phyloP scores from a whole-genome alignment of 2,888 invertebrate genomes.

The Drosophila greeni region DNA sequence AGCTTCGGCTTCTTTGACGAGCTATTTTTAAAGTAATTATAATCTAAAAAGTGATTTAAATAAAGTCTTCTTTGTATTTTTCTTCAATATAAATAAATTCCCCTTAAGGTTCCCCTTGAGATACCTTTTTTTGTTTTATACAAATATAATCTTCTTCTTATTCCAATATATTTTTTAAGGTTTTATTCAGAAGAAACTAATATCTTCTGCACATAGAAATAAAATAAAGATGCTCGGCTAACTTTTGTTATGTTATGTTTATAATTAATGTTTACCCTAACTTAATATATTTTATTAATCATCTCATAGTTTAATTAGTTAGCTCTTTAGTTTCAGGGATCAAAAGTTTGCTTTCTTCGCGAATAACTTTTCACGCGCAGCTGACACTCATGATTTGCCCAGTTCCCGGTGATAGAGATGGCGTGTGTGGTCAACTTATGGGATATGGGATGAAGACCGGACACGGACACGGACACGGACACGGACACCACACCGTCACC shows the following conservation, averaged over 20 bases:
- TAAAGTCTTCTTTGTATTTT: too few relatives aligned
- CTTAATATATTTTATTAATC: not conserved
- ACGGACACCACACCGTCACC: conserved; percentile 10
- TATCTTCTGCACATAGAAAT: not conserved
- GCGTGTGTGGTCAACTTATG: conserved; percentile 22
- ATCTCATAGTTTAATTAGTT: not conserved
- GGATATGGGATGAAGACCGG: conserved; percentile 14
- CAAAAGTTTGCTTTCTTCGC: conserved; percentile 1
- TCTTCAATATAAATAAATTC: too few relatives aligned
- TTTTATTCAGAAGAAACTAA: not conserved
- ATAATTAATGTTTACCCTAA: too few relatives aligned
- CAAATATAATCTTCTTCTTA: not conserved
- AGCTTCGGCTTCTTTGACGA: too few relatives aligned
- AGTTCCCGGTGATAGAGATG: conserved; percentile 10
- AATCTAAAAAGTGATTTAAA: too few relatives aligned
- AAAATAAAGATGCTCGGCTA: not conserved
- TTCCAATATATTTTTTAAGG: not conserved
- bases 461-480: conserved; percentile 21
- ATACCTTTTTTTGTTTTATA: too few relatives aligned
- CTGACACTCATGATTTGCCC: conserved; percentile 26
- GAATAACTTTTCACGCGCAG: conserved; percentile 16
- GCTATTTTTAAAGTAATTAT: too few relatives aligned
- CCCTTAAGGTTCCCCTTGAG: too few relatives aligned
- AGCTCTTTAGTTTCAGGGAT: not conserved
- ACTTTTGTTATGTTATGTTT: too few relatives aligned